Evolutionary conservation across 2,113 vertebrate genomes (phyloP).

Genomic region (Prolemur simus): DNA sequence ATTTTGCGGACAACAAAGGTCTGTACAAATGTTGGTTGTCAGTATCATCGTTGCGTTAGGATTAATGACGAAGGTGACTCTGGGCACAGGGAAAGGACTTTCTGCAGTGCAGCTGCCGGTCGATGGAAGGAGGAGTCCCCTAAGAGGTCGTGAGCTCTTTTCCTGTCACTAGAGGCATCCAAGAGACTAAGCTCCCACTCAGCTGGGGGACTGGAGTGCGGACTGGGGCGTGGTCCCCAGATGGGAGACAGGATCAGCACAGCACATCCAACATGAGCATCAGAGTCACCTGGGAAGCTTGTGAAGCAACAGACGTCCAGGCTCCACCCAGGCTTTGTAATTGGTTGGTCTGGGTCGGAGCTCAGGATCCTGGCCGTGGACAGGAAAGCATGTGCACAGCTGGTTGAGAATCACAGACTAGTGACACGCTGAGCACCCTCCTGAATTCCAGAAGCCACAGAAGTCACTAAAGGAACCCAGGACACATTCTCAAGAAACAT

Average conservation of each 20-base stretch:
- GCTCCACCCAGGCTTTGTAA: not conserved
- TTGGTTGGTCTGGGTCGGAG: not conserved
- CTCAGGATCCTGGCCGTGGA: not conserved
- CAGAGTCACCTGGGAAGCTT: not conserved
- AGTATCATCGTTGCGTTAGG: not conserved
- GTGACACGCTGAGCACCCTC: not conserved
- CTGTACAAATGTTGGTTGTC: not conserved
- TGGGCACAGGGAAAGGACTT: not conserved
- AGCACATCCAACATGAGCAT: not conserved
- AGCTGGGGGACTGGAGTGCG: not conserved
- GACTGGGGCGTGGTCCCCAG: not conserved
- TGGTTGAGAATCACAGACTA: not conserved
- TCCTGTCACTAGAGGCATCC: not conserved
- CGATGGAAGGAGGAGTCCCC: not conserved
- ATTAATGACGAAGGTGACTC: not conserved
- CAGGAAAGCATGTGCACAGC: not conserved
- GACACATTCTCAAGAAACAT: not conserved
- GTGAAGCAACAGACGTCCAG: not conserved
- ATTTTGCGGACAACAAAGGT: not conserved
- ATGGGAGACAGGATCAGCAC: not conserved
- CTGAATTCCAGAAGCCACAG: not conserved
- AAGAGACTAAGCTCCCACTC: not conserved
- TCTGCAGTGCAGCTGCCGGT: not conserved
- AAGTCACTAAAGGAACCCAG: not conserved
- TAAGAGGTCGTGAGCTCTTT: not conserved